phyloP scores from a whole-genome alignment of 2,888 invertebrate genomes.

The Eilema depressum region DNA sequence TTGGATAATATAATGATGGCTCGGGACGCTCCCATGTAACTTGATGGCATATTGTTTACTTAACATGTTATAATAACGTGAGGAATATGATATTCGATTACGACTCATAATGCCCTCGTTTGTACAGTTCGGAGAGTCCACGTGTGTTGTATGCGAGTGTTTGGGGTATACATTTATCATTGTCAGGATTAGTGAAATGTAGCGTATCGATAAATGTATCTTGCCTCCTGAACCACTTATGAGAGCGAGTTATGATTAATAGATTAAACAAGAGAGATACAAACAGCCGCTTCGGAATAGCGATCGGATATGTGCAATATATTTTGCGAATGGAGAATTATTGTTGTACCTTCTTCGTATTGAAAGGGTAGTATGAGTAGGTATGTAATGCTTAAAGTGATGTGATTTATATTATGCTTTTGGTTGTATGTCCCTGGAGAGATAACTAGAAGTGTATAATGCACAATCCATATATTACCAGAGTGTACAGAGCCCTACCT shows the following conservation, averaged over 20 bases:
- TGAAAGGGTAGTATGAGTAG: no score
- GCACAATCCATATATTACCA: no score
- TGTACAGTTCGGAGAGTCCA: constrained; percentile 3
- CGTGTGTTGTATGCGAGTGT: background rate
- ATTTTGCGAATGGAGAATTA: background rate
- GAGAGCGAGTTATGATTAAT: background rate
- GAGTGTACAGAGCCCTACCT: no score
- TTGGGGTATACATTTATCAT: background rate
- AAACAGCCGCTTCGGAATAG: background rate
- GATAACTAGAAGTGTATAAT: no score
- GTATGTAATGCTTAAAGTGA: no score
- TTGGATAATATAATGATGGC: background rate
- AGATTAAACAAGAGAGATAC: background rate
- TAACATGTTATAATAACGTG: background rate
- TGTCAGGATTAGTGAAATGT: background rate
- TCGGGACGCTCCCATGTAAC: constrained; percentile 1
- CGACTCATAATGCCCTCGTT: background rate
- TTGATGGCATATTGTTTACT: background rate
- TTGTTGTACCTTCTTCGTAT: no score
- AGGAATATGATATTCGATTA: background rate
- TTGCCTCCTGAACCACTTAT: background rate
- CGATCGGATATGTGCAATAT: background rate
- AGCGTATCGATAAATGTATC: background rate
- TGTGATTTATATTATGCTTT: no score
- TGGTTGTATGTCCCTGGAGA: no score